These are phyloP conservation scores for Rhagium mordax DNA, from an alignment of 2,888 invertebrate species.

Conservation along the genomic window DNA sequence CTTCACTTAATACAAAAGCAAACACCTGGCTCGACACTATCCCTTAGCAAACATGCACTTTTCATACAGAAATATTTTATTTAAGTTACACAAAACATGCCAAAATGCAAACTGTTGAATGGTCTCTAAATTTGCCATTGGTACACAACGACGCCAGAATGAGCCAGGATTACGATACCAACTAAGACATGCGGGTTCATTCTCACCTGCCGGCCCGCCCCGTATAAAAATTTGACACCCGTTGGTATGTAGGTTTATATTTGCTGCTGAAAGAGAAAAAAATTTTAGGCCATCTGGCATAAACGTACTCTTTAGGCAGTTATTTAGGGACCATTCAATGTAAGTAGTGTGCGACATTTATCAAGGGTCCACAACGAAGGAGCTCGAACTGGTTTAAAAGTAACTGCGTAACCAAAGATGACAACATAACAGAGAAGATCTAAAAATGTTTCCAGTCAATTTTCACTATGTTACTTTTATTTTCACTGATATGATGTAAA, in stretches of 20 bases:
- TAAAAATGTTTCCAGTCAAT: too few relatives aligned
- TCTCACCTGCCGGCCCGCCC: slow-evolving; percentile 69
- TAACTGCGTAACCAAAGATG: not conserved
- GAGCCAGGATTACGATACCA: slow-evolving; percentile 52
- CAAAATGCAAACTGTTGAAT: slow-evolving; percentile 36
- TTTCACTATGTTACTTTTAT: too few relatives aligned
- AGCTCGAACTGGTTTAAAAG: not conserved
- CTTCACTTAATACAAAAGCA: not conserved
- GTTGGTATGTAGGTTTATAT: slow-evolving; percentile 67
- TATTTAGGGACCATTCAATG: slow-evolving; percentile 42
- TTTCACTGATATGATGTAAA: too few relatives aligned
- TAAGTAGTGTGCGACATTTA: not conserved
- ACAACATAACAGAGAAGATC: too few relatives aligned
- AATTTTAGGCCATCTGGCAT: slow-evolving; percentile 1
- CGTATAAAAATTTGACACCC: slow-evolving; percentile 74
- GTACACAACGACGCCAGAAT: slow-evolving; percentile 50
- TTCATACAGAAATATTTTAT: not conserved
- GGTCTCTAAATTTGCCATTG: slow-evolving; percentile 48
- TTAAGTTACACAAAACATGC: slow-evolving; percentile 1
- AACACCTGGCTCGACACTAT: not conserved
- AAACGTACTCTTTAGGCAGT: slow-evolving; percentile 35
- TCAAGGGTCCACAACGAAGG: not conserved
- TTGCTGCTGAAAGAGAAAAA: slow-evolving; percentile 73
- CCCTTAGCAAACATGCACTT: not conserved
- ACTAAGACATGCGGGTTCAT: slow-evolving; percentile 59